Evolutionary conservation across 2,113 vertebrate species (phyloP).

Genomic region (Nipponia nippon): DNA sequence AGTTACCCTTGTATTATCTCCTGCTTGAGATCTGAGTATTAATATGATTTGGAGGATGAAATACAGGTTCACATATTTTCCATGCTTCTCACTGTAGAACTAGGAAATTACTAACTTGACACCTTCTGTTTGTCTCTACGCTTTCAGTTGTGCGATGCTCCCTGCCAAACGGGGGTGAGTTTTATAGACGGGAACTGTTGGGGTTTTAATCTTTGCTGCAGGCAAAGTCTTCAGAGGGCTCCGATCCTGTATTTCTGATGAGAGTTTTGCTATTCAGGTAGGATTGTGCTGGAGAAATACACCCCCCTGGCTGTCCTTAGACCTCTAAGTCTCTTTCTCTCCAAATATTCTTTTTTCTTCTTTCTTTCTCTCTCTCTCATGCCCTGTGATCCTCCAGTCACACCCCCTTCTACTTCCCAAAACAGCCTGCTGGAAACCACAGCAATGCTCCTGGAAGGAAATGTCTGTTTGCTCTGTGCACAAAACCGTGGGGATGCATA

Average conservation of each 20-base stretch:
- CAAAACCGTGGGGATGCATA: neutral
- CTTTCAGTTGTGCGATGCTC: constrained; percentile 3
- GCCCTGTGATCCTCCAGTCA: neutral
- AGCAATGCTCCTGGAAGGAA: neutral
- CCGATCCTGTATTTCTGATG: neutral
- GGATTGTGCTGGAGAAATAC: neutral
- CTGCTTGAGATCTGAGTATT: neutral
- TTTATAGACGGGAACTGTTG: constrained; percentile 23
- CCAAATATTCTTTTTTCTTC: neutral
- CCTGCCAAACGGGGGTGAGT: constrained; percentile 10
- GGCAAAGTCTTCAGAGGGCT: neutral
- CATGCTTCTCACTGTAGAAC: constrained; percentile 13
- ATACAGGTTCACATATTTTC: constrained; percentile 4
- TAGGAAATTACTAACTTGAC: constrained; percentile 44
- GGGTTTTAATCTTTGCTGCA: constrained; percentile 36
- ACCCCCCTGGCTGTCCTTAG: neutral
- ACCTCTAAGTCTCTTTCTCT: neutral
- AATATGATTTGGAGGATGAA: constrained; percentile 20
- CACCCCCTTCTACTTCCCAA: rapidly evolving
- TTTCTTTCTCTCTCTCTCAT: neutral
- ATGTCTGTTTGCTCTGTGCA: neutral
- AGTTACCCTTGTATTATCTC: neutral
- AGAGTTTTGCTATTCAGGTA: neutral
- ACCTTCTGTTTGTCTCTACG: constrained; percentile 36
- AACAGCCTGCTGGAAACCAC: neutral